Evolutionary conservation across 2,888 invertebrate species (phyloP), one percentile per base, ranked within the genome.

Genomic region (Lithophane socia): DNA sequence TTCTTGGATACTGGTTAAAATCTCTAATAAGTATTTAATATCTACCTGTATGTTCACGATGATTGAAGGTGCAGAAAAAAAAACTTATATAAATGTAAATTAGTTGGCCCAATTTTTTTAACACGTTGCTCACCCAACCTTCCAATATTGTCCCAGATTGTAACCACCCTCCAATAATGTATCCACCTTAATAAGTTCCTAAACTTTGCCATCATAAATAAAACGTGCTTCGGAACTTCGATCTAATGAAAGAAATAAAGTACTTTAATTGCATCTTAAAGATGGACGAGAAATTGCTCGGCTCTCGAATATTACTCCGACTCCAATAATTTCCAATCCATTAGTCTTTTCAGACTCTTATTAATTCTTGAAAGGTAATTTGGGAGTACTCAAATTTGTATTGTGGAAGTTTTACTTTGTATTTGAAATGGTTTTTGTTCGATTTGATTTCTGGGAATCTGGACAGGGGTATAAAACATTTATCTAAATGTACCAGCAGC

Each of bases 181-280:
- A 86, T 79, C 85, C 84, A 86, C 85, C 80, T 88, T 85, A 85
- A 87, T 91, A 91, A 89, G 85, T 92, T 88, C 84, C 83, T 81
- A 68, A 87, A 87, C 83, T 87, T 83, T 65, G 71, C 86, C 83
- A 83, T 91, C 90, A 92, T 93, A 92, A 93, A 92, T 92, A 91
- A 92, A 92, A 88, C 69, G 82, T 89, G 85, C 89, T 90, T 90
- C 86, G 76, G 89, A 92, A 92, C 89, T 88, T 92, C 90, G 88
- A 90, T 89, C 90, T 92, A 93, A 94, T 94, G 92, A 94, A 93
- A 92, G 92, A 91, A 92, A 93, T 94, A 93, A 93, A 92, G 90
- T 89, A 91, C 89, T 89, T 92, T 93, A 92, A 94, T 93, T 94
- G 93, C 92, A 92, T 87, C 91, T 91, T 89, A 88, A 90, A 91